phyloP scores from a whole-genome alignment of 2,797 vertebrate species.

The Sus cebifrons region DNA sequence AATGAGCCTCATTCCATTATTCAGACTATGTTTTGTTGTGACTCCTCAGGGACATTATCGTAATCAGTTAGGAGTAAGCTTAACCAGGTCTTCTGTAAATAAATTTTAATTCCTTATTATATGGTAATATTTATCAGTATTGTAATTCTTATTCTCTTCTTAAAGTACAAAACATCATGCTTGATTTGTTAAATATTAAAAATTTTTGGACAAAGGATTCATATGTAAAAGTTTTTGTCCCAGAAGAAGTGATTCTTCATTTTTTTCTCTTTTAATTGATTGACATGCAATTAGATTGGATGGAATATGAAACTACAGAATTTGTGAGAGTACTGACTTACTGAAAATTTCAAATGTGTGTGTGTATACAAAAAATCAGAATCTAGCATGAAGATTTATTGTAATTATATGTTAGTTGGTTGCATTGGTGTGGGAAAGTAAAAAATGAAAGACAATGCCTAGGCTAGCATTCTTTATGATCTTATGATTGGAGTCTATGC shows the following conservation, averaged over 20 bases:
- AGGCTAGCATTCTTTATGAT: background rate
- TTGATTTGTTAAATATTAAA: conserved; percentile 2
- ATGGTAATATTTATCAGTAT: background rate
- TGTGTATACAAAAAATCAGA: background rate
- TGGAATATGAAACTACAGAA: background rate
- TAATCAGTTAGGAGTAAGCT: background rate
- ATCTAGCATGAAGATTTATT: background rate
- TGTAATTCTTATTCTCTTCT: conserved; percentile 27
- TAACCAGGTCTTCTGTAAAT: background rate
- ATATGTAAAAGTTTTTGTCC: background rate
- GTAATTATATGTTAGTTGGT: background rate
- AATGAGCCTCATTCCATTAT: conserved; percentile 52
- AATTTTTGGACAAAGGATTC: background rate
- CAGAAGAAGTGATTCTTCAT: background rate
- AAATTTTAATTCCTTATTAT: conserved; percentile 40
- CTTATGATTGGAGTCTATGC: background rate
- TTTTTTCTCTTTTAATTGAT: background rate
- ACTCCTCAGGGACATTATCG: background rate
- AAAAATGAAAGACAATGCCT: background rate
- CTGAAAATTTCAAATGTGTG: background rate
- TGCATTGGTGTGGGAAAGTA: background rate
- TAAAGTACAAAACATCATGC: background rate
- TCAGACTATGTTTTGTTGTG: conserved; percentile 13
- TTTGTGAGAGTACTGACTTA: background rate
- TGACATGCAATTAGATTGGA: background rate